Evolutionary conservation across 2,113 vertebrate genomes (phyloP).

Genomic region (Anarhynchus alexandrinus): DNA sequence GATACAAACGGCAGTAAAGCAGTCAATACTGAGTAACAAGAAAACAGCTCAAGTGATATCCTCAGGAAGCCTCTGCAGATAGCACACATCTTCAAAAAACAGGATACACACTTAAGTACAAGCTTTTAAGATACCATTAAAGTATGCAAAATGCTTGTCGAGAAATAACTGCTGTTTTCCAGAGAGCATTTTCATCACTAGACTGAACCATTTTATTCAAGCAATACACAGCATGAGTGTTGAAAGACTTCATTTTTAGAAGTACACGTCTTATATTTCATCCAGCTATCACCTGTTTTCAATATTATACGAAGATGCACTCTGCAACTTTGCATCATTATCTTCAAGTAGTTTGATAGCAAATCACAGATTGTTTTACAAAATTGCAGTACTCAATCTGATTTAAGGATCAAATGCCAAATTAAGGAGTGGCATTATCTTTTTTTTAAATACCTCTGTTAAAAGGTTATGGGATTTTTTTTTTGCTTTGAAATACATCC

Average conservation of each 20-base stretch:
- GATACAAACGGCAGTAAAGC: neutral
- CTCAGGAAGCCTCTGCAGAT: constrained; percentile 53
- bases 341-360: neutral
- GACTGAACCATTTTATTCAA: neutral
- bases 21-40: neutral
- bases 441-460: neutral
- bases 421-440: neutral
- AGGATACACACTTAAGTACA: constrained; percentile 49
- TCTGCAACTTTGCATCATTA: neutral
- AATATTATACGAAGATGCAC: neutral
- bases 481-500: neutral
- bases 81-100: constrained; percentile 63
- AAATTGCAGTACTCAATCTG: neutral
- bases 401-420: neutral
- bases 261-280: rapidly evolving
- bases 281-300: neutral
- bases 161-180: neutral
- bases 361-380: neutral
- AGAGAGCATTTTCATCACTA: neutral
- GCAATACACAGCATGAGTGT: neutral
- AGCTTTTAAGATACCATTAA: neutral
- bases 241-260: neutral
- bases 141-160: neutral
- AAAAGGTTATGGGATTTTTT: neutral
- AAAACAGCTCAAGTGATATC: constrained; percentile 51